Evolutionary conservation across 2,888 invertebrate species (phyloP), one percentile per base, ranked within the genome.

Genomic region (Philonicus albiceps): DNA sequence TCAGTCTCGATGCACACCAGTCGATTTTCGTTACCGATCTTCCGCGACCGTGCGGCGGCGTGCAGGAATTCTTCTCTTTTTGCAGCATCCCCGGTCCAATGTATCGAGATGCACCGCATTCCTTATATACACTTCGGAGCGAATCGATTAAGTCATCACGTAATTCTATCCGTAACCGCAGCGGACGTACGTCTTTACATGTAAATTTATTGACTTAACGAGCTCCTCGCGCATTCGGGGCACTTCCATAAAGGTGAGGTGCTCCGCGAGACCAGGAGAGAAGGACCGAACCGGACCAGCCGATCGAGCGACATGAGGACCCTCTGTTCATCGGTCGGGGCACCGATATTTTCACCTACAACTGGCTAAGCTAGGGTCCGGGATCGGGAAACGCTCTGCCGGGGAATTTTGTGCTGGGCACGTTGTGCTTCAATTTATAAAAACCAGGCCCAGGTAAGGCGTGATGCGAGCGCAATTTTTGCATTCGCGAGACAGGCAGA

Each of bases 101-200:
- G 64, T 27, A 64, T 22, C 64, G 72, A n/a, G n/a, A 22, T 53
- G 72, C 84, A 72, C 19, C 27, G 72, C 84, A 84, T 84, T 84
- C 73, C 84, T 84, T 84, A 73, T 73, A 73, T 75, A 75, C 85
- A 49, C 73, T 75, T 85, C 75, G 75, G 16, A 85, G 43, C 85
- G 89, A 89, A 89, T 89, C 89, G 90, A 90, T 90, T 89, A 89
- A 90, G 90, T 89, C 89, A 89, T 90, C 89, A 89, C 89, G 90
- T 89, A 89, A 89, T 89, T 89, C 88, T 88, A 89, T 89, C 88
- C 88, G 88, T 89, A 89, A 90, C 89, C 88, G 87, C 88, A 88
- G 87, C 88, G 88, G 90, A 90, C 89, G 89, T 88, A 89, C 89
- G 88, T 88, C 87, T 87, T 88, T 88, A 88, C 89, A 89, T 89